Conservation (phyloP, 2,888 invertebrate genomes). For the Listrodromus nycthemerus region DNA sequence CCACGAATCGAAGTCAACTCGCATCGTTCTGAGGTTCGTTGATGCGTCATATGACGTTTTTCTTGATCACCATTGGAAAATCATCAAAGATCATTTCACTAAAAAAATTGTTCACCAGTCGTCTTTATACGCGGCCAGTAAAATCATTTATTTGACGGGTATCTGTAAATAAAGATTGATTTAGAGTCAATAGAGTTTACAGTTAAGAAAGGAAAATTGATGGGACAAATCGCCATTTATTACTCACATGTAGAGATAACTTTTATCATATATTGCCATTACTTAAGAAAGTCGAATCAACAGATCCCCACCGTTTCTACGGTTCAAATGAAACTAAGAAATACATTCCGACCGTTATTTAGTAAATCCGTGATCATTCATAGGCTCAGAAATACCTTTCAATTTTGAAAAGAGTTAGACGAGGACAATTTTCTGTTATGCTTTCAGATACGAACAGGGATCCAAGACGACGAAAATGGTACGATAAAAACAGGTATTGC, state of each 20-base stretch:
- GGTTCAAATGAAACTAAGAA: too few relatives aligned
- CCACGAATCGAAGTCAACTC: conserved; percentile 49
- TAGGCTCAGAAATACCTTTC: too few relatives aligned
- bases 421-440: conserved; percentile 44
- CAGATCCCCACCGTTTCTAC: too few relatives aligned
- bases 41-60: neutral
- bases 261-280: too few relatives aligned
- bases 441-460: conserved; percentile 73
- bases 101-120: neutral
- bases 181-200: too few relatives aligned
- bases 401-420: neutral
- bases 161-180: too few relatives aligned
- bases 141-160: too few relatives aligned
- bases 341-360: too few relatives aligned
- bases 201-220: neutral
- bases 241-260: neutral
- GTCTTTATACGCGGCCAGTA: too few relatives aligned
- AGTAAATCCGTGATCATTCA: too few relatives aligned
- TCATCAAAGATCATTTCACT: neutral
- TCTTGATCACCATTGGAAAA: neutral
- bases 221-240: neutral
- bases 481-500: conserved; percentile 80
- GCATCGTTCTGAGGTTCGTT: conserved; percentile 67
- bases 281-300: too few relatives aligned
- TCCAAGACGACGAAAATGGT: conserved; percentile 66